Conservation (phyloP, 2,797 vertebrate genomes). For the Rhynchonycteris naso region DNA sequence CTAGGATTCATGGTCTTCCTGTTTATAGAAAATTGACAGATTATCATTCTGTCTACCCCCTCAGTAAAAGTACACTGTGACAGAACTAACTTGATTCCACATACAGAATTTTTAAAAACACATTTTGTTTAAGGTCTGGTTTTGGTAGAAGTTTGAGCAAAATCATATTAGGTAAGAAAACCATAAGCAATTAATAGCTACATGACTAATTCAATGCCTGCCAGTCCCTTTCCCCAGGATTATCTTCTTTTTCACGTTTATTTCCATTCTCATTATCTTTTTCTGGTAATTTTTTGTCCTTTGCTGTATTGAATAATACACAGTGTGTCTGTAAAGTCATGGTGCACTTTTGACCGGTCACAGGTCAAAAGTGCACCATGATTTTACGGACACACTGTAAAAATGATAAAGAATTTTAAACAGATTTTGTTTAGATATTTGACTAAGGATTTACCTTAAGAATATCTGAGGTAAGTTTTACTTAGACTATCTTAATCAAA, state of each 20-base stretch:
- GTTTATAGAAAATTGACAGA: neutral
- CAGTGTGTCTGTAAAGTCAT: too few species aligned
- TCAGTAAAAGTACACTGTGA: neutral
- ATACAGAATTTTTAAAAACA: neutral
- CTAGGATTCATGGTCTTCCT: neutral
- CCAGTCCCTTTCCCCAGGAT: neutral
- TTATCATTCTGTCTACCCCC: neutral
- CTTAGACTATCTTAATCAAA: neutral
- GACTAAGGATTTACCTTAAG: neutral
- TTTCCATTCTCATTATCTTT: neutral
- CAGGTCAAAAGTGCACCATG: too few species aligned
- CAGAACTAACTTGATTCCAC: neutral
- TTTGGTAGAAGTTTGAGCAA: constrained; percentile 25
- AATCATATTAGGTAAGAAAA: neutral
- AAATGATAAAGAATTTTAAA: neutral
- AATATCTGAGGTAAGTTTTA: neutral
- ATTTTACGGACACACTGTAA: too few species aligned
- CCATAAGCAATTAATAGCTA: neutral
- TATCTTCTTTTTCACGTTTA: constrained; percentile 2
- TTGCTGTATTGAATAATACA: neutral
- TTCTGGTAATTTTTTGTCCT: neutral
- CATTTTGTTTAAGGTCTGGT: constrained; percentile 8
- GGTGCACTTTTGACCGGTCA: too few species aligned
- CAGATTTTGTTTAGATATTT: neutral
- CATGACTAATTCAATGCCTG: neutral